Evolutionary conservation across 37 sponge, comb jelly and placozoan species (phyloP), one percentile per base, ranked within the genome.

Genomic region (Haliclona indistincta): DNA sequence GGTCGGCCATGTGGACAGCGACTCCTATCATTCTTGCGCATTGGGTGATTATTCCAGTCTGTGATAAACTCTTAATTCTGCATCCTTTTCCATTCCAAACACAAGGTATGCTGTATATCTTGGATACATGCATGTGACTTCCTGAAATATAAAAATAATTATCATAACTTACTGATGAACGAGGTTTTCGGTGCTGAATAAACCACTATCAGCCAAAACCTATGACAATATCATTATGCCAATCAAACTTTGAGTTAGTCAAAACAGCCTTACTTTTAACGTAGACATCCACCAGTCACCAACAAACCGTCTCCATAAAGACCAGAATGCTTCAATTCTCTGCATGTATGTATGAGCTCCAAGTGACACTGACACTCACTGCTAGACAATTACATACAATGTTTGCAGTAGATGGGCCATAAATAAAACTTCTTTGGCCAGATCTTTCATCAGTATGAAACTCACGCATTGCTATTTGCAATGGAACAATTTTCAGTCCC

Each of bases 251-350:
- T 5, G 28, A 5, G 61, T 58, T 7, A 58, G 15, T 17, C 11
- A 49, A 49, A 19, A 58, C 8, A 29, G 7, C 8, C 22, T 26
- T 15, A 58, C 61, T 5, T 13, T 26, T 26, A 58, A 58, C 6
- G 28, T 29, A 26, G n/a, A 26, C 61, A 58, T 29, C 61, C 61
- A 58, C 61, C 61, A 58, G 19, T 58, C 61, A 29, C 30, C 28
- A 58, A 58, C n/a, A 26, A 26, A 58, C 61, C 28, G n/a, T 15
- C 61, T 6, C n/a, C n/a, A 58, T 58, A 30, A 29, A 15, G 30
- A 7, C 61, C 52, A 49, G 17, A 49, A 49, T 11, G 15, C 15
- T 58, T 58, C 61, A 58, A 58, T 58, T 13, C 61, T 58, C 61
- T 58, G 61, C n/a, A n/a, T n/a, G n/a, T n/a, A n/a, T n/a, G n/a